Conservation (phyloP, 2,113 vertebrate species). For the Seriola quinqueradiata region DNA sequence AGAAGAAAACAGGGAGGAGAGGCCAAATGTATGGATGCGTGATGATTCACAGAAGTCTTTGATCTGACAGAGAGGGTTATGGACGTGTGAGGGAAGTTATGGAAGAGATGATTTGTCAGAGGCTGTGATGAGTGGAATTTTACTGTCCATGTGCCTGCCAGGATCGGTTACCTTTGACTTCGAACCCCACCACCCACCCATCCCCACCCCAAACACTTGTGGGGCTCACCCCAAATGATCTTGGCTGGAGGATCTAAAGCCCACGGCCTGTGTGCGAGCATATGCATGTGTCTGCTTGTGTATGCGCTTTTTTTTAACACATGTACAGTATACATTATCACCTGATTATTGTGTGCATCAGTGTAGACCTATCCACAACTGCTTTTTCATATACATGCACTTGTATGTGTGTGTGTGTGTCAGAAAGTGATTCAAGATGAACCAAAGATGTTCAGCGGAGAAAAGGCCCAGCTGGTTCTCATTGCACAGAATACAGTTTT, state of each 20-base stretch:
- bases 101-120: slow-evolving; percentile 77
- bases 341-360: slow-evolving; percentile 47
- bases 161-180: slow-evolving; percentile 61
- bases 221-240: slow-evolving; percentile 69
- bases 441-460: slow-evolving; percentile 65
- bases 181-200: neutral
- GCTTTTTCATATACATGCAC: slow-evolving; percentile 22
- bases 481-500: slow-evolving; percentile 59
- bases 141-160: slow-evolving; percentile 71
- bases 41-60: slow-evolving; percentile 58
- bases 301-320: neutral
- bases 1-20: slow-evolving; percentile 21
- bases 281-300: slow-evolving; percentile 17
- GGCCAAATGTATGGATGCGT: slow-evolving; percentile 43
- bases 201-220: slow-evolving; percentile 29
- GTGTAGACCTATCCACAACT: slow-evolving; percentile 14
- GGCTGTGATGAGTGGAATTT: slow-evolving; percentile 71
- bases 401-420: slow-evolving; percentile 22
- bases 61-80: slow-evolving; percentile 66
- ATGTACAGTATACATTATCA: slow-evolving; percentile 50
- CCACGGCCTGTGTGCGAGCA: slow-evolving; percentile 2
- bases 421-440: slow-evolving; percentile 73
- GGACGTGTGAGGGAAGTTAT: slow-evolving; percentile 72
- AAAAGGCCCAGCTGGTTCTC: slow-evolving; percentile 73
- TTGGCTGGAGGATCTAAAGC: slow-evolving; percentile 58